A percentile compares a stretch with the other conserved stretches of the same genome.
Evolutionary conservation across 2,888 invertebrate species (phyloP).

Genomic region (Lasioglossum morio): DNA sequence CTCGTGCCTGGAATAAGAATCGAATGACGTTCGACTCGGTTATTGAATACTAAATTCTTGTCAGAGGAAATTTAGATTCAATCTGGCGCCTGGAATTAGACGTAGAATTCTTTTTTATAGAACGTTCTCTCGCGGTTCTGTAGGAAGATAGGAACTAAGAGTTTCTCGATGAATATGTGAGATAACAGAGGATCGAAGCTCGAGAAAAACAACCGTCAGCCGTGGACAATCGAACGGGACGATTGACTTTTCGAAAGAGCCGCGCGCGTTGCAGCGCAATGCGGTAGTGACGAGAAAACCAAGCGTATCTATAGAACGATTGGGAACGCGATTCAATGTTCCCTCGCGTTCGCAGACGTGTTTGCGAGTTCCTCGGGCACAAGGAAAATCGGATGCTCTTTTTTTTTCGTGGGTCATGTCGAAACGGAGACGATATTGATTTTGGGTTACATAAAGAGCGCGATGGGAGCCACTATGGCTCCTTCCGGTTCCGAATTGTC

Average conservation of each 20-base stretch:
- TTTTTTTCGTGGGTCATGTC: not conserved
- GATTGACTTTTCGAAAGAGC: slow-evolving; percentile 29
- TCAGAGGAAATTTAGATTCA: not conserved
- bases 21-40: not conserved
- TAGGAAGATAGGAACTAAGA: not conserved
- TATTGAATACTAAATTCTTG: not conserved
- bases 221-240: not conserved
- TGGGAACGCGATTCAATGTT: not conserved
- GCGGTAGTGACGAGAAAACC: slow-evolving; percentile 45
- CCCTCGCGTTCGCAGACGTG: not conserved
- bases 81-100: not conserved
- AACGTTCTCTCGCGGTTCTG: not conserved
- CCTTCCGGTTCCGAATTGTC: not conserved
- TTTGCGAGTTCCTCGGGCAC: not conserved
- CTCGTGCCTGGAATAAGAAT: not conserved
- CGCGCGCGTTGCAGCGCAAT: slow-evolving; percentile 56
- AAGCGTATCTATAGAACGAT: not conserved
- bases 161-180: not conserved
- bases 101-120: not conserved
- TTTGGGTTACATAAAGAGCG: slow-evolving; percentile 53
- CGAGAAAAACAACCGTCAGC: not conserved
- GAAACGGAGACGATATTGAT: slow-evolving; percentile 52
- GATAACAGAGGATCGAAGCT: not conserved
- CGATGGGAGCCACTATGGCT: slow-evolving; percentile 26
- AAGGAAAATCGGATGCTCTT: not conserved